Base-by-base conservation (phyloP, 2,797 vertebrate genomes). In the Peromyscus nudipes region DNA sequence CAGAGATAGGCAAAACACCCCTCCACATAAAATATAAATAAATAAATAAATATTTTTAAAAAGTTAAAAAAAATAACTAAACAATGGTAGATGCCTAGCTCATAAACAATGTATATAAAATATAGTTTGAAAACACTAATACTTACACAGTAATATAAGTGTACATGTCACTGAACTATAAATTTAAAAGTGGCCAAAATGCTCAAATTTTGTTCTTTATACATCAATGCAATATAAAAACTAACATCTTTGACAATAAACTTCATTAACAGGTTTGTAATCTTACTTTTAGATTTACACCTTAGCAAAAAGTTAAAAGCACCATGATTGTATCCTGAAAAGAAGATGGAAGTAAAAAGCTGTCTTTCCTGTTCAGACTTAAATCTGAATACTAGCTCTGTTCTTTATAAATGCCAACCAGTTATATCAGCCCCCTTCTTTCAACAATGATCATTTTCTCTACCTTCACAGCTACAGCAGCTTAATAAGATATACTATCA, bases 261-360 rank as follows among this genome's bases (percentile, higher is more conserved):
- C 31, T 67, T 77, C 21, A 79, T 76, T 69, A 94, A 90, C 6
- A 92, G 21, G 34, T 84, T 90, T 80, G n/a, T 46, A 89, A 64
- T 62, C 60, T 96, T 92, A 52, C 46, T 76, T 83, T 43, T 91
- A 97, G 67, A 96, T 75, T 92, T 94, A 91, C 27, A 95, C 73
- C 17, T 31, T 81, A 93, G 21, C 49, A 77, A 87, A 86, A 55
- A 23, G n/a, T 84, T 79, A 86, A 90, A 93, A 90, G 89, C 10
- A 81, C 13, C 14, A n/a, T 76, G 21, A 57, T 57, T 67, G 1
- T 46, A 96, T 34, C 92, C 77, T 77, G 73, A 9, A 92, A 92
- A 64, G 43, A 93, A 71, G 14, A 55, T 0, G 2, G 21, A 67
- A 19, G 25, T 83, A 93, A 87, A 37, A 91, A 92, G 37, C 10